Percentiles rank a stretch among this genome's conserved stretches.
Evolutionary conservation across 2,888 invertebrate genomes (phyloP).

Genomic region (Tipula lateralis): DNA sequence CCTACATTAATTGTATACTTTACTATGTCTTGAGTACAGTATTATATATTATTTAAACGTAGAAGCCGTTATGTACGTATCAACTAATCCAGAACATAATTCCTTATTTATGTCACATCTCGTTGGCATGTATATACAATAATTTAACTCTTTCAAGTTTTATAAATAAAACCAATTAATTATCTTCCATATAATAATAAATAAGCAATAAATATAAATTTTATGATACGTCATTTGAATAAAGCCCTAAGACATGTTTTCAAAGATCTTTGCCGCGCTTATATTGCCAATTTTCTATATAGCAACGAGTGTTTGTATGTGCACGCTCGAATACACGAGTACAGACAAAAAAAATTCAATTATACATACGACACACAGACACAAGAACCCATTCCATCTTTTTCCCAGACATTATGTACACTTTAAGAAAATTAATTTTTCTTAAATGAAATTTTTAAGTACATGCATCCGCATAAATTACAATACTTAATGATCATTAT

Average conservation of each 20-base stretch:
- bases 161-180: not conserved
- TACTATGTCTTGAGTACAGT: too few relatives aligned
- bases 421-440: slow-evolving; percentile 11
- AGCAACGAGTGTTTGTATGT: not conserved
- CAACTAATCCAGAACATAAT: too few relatives aligned
- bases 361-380: not conserved
- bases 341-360: not conserved
- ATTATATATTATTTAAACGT: too few relatives aligned
- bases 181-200: not conserved
- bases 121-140: not conserved
- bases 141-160: not conserved
- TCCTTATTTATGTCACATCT: too few relatives aligned
- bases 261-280: not conserved
- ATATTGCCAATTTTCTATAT: not conserved
- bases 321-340: not conserved
- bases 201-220: not conserved
- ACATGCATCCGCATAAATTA: slow-evolving; percentile 24
- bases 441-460: not conserved
- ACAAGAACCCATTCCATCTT: not conserved
- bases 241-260: not conserved
- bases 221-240: not conserved
- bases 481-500: slow-evolving; percentile 15
- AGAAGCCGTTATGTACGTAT: too few relatives aligned
- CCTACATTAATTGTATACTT: too few relatives aligned
- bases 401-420: slow-evolving; percentile 11